Percentiles rank a stretch among this genome's conserved stretches.
Conservation (phyloP, 2,113 vertebrate genomes). For the Neoarius graeffei region DNA sequence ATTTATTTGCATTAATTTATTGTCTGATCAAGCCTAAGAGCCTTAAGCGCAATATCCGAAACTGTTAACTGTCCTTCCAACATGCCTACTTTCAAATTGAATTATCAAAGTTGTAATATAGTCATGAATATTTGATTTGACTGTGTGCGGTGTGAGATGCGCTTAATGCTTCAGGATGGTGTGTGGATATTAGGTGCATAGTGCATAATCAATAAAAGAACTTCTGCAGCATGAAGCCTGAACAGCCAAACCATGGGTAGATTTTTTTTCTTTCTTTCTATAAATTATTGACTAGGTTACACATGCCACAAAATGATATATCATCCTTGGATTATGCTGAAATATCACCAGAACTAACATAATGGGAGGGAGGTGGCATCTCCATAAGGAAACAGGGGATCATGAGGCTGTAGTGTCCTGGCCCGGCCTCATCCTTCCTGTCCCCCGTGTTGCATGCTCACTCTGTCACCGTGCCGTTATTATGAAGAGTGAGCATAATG, state of each 20-base stretch:
- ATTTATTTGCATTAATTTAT: constrained; percentile 21
- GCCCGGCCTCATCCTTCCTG: constrained; percentile 52
- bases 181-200: constrained; percentile 6
- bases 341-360: constrained; percentile 44
- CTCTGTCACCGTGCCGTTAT: constrained; percentile 82
- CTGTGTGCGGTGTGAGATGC: neutral
- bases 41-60: neutral
- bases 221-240: constrained; percentile 6
- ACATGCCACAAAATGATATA: constrained; percentile 58
- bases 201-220: constrained; percentile 37
- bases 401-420: constrained; percentile 45
- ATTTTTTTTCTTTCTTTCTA: neutral
- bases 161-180: neutral
- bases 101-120: constrained; percentile 29
- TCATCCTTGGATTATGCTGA: constrained; percentile 54
- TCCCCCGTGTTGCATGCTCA: constrained; percentile 37
- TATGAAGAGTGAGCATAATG: constrained; percentile 96
- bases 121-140: constrained; percentile 31
- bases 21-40: neutral
- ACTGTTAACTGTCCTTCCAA: constrained; percentile 7
- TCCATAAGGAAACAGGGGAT: constrained; percentile 46
- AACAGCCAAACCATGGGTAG: neutral
- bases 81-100: constrained; percentile 25
- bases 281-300: constrained; percentile 54
- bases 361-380: constrained; percentile 47